phyloP scores from a whole-genome alignment of 1,140 invertebrate genomes.

The Chlorops oryzae region DNA sequence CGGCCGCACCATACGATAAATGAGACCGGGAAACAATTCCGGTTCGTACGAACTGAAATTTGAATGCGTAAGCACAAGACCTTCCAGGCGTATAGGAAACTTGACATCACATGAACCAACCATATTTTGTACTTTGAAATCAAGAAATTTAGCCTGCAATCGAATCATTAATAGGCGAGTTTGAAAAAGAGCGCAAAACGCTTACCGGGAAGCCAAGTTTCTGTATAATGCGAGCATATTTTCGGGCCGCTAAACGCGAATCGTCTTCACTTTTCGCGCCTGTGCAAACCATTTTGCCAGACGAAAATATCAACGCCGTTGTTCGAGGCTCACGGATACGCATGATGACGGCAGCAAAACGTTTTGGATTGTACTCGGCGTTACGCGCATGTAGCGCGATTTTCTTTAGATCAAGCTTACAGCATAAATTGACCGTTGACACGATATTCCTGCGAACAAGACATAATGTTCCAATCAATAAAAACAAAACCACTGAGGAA shows the following conservation, averaged over 20 bases:
- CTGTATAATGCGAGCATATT: constrained; percentile 99
- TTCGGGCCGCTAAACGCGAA: constrained; percentile 91
- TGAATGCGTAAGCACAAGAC: constrained; percentile 90
- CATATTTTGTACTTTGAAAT: constrained; percentile 99
- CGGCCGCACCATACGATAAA: constrained; percentile 99
- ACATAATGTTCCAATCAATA: constrained; percentile 12
- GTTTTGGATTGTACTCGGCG: constrained; percentile 99
- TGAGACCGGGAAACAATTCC: constrained; percentile 95
- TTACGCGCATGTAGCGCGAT: constrained; percentile 98
- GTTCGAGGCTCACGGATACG: constrained; percentile 96
- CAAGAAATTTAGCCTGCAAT: constrained; percentile 89
- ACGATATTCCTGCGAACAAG: constrained; percentile 80
- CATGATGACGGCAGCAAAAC: constrained; percentile 99
- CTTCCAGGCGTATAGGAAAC: constrained; percentile 97
- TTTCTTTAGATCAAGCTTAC: constrained; percentile 92
- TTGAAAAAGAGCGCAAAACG: not conserved
- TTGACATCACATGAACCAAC: constrained; percentile 99
- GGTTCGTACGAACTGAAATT: constrained; percentile 96
- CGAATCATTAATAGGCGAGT: no score
- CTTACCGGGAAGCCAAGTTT: constrained; percentile 91
- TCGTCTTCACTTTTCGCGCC: constrained; percentile 99
- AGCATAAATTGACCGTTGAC: constrained; percentile 95
- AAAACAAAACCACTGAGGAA: constrained; percentile 5
- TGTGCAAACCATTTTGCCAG: constrained; percentile 99
- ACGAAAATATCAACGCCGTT: constrained; percentile 98